Evolutionary conservation across 2,888 invertebrate species (phyloP).

Genomic region (Hofmannophila pseudospretella): DNA sequence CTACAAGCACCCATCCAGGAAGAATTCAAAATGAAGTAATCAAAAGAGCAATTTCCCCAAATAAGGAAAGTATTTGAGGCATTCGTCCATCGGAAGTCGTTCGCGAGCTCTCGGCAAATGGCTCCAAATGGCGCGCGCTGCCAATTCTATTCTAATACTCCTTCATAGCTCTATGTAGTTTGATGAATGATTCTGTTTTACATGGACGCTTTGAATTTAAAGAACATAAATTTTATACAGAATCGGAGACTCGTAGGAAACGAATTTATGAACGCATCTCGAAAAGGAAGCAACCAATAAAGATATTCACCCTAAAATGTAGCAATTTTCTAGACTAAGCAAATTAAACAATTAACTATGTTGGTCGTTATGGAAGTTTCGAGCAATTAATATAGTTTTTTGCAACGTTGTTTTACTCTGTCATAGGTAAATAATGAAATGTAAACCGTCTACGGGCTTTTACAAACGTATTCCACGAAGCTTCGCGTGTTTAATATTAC

Average conservation of each 20-base stretch:
- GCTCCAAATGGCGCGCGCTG: constrained; percentile 42
- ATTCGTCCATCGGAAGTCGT: constrained; percentile 53
- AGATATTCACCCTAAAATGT: no score
- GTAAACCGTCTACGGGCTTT: constrained; percentile 45
- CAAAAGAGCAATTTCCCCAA: constrained; percentile 48
- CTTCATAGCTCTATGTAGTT: constrained; percentile 15
- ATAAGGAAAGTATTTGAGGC: constrained; percentile 47
- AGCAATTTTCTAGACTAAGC: no score
- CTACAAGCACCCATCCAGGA: constrained; percentile 10
- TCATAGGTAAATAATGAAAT: constrained; percentile 59
- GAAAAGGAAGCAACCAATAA: no score
- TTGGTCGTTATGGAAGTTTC: constrained; percentile 23
- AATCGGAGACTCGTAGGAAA: neutral
- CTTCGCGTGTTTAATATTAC: constrained; percentile 67
- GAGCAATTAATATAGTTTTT: constrained; percentile 57
- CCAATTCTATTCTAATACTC: constrained; percentile 35
- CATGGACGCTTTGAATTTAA: constrained; percentile 7
- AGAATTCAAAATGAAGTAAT: constrained; percentile 44
- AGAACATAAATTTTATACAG: neutral
- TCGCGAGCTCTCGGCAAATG: constrained; percentile 46
- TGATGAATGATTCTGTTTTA: constrained; percentile 15
- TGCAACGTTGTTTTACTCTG: constrained; percentile 52
- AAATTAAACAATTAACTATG: constrained; percentile 7
- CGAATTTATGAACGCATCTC: no score
- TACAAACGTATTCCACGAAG: constrained; percentile 44